Conservation (phyloP, 2,888 invertebrate genomes). For the Achlya flavicornis region DNA sequence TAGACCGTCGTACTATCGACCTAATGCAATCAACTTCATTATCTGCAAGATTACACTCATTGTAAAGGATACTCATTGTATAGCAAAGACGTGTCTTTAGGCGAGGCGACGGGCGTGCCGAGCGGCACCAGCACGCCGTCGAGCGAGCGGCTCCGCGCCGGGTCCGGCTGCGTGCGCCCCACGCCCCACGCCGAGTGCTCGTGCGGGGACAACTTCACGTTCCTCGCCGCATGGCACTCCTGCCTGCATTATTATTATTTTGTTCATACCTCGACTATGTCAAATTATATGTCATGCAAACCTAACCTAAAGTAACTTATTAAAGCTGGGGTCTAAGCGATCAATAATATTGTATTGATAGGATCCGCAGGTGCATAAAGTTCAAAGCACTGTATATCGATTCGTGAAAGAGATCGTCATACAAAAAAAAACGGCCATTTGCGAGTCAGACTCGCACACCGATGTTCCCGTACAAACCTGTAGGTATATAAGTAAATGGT, state of each 20-base stretch:
- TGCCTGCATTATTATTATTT: slow-evolving; percentile 80
- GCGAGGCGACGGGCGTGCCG: slow-evolving; percentile 83
- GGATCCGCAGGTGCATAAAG: no score
- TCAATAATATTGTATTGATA: no score
- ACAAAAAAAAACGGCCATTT: no score
- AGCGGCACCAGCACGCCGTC: slow-evolving; percentile 89
- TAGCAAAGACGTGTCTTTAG: slow-evolving; percentile 83
- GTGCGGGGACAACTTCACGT: slow-evolving; percentile 91
- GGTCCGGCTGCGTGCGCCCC: slow-evolving; percentile 94
- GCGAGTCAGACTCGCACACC: no score
- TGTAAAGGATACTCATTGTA: slow-evolving; percentile 96
- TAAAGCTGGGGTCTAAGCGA: no score
- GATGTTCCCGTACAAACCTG: no score
- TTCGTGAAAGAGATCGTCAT: no score
- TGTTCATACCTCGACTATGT: no score
- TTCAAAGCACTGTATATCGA: no score
- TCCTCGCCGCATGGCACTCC: slow-evolving; percentile 88
- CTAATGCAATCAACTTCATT: not conserved
- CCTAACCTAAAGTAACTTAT: no score
- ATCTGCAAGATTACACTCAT: slow-evolving; percentile 11
- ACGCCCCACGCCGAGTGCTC: slow-evolving; percentile 95
- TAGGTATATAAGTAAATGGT: no score
- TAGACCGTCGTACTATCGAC: not conserved
- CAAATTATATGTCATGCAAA: no score
- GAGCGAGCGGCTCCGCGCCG: slow-evolving; percentile 74